phyloP scores from a whole-genome alignment of 2,888 invertebrate species.

The Drosophila putrida region DNA sequence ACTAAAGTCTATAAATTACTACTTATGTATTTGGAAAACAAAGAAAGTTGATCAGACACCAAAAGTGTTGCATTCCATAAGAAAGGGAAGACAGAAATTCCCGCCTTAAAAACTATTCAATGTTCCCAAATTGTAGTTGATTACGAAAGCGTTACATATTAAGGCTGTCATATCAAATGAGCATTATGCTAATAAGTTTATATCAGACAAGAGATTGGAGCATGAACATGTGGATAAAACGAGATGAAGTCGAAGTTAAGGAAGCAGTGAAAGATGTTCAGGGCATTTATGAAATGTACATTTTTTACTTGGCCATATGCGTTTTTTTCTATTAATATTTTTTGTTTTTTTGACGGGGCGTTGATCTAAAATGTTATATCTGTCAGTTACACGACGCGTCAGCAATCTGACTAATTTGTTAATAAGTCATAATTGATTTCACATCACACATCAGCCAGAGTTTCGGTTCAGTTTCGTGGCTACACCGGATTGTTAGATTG shows the following conservation, averaged over 20 bases:
- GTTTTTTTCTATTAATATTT: constrained; percentile 4
- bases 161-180: constrained; percentile 64
- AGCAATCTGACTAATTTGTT: constrained; percentile 69
- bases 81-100: background rate
- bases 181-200: constrained; percentile 70
- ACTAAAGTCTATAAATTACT: constrained; percentile 30
- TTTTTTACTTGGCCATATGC: constrained; percentile 16
- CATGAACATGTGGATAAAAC: constrained; percentile 21
- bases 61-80: constrained; percentile 24
- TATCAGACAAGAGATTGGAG: constrained; percentile 56
- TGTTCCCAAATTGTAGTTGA: constrained; percentile 40
- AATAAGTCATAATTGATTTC: constrained; percentile 82
- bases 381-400: constrained; percentile 67
- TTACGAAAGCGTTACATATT: constrained; percentile 58
- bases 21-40: constrained; percentile 41
- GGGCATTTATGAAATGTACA: constrained; percentile 26
- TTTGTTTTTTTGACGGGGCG: constrained; percentile 43
- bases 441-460: constrained; percentile 57
- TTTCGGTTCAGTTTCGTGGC: background rate
- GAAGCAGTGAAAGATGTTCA: constrained; percentile 48
- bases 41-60: constrained; percentile 54
- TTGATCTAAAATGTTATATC: constrained; percentile 54
- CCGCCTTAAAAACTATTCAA: constrained; percentile 21
- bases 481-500: constrained; percentile 14
- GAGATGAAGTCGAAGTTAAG: constrained; percentile 37